A percentile compares a stretch with the other conserved stretches of the same genome.
phyloP scores from a whole-genome alignment of 1,140 invertebrate species.

The Druon quercuslanigerum region DNA sequence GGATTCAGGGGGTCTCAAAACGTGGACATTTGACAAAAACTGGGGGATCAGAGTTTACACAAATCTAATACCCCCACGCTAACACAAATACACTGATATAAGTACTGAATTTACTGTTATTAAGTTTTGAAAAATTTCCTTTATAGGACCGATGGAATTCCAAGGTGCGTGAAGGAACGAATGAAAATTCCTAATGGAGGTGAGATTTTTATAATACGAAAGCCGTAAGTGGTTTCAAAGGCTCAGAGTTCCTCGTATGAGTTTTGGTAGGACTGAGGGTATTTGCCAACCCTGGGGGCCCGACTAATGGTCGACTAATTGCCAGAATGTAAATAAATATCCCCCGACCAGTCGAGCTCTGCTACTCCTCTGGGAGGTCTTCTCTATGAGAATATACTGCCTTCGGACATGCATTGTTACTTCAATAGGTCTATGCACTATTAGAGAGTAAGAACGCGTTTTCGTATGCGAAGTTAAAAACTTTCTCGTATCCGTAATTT shows the following conservation, averaged over 20 bases:
- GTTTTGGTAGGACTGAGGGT: conserved; percentile 43
- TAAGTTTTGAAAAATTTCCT: too few relatives aligned
- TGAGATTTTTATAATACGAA: conserved; percentile 50
- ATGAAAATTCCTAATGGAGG: conserved; percentile 33
- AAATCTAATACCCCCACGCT: too few relatives aligned
- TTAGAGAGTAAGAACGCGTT: conserved; percentile 34
- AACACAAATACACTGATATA: too few relatives aligned
- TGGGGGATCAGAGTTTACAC: too few relatives aligned
- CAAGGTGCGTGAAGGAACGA: too few relatives aligned
- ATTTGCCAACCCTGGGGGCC: conserved; percentile 57
- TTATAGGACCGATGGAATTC: too few relatives aligned
- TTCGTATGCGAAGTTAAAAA: conserved; percentile 20
- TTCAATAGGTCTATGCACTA: conserved; percentile 60
- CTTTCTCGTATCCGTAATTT: background rate
- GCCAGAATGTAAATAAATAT: conserved; percentile 75
- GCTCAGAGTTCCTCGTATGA: conserved; percentile 40
- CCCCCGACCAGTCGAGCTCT: conserved; percentile 51
- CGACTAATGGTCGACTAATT: conserved; percentile 73
- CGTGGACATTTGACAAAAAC: too few relatives aligned
- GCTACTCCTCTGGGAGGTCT: conserved; percentile 55
- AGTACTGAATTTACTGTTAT: too few relatives aligned
- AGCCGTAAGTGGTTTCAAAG: conserved; percentile 46
- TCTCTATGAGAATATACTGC: conserved; percentile 72
- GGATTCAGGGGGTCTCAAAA: too few relatives aligned
- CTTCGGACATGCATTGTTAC: conserved; percentile 70